Evolutionary conservation across 2,113 vertebrate species (phyloP).

Genomic region (Turnix velox): DNA sequence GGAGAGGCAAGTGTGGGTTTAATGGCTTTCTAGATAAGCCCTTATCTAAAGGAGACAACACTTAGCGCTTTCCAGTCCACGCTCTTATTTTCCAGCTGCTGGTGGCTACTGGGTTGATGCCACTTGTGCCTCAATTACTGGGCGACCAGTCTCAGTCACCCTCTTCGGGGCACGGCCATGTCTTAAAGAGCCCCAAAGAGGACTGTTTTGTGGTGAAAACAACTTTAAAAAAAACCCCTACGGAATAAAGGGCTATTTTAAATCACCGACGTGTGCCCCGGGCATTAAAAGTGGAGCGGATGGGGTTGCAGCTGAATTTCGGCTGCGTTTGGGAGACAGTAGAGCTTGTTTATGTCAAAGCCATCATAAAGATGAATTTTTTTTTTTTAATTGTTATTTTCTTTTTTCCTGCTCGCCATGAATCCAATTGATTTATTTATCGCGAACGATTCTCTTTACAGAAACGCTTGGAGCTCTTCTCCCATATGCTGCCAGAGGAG

Average conservation of each 20-base stretch:
- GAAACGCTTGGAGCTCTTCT: neutral
- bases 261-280: neutral
- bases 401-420: too few relatives aligned
- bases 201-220: neutral
- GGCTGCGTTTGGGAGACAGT: neutral
- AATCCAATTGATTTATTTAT: too few relatives aligned
- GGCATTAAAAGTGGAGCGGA: neutral
- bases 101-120: neutral
- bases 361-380: neutral
- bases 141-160: neutral
- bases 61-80: neutral
- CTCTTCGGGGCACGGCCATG: neutral
- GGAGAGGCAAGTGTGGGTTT: neutral
- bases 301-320: neutral
- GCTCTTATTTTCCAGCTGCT: neutral
- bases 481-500: neutral
- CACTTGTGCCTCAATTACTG: neutral
- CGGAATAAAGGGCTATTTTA: too few relatives aligned
- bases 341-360: neutral
- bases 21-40: slow-evolving; percentile 20
- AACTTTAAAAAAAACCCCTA: neutral
- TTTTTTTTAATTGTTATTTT: too few relatives aligned
- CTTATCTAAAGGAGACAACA: slow-evolving; percentile 24
- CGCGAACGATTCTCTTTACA: neutral
- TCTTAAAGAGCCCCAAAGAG: neutral